Evolutionary conservation across 2,797 vertebrate species (phyloP).

Genomic region (Podarcis lilfordi): DNA sequence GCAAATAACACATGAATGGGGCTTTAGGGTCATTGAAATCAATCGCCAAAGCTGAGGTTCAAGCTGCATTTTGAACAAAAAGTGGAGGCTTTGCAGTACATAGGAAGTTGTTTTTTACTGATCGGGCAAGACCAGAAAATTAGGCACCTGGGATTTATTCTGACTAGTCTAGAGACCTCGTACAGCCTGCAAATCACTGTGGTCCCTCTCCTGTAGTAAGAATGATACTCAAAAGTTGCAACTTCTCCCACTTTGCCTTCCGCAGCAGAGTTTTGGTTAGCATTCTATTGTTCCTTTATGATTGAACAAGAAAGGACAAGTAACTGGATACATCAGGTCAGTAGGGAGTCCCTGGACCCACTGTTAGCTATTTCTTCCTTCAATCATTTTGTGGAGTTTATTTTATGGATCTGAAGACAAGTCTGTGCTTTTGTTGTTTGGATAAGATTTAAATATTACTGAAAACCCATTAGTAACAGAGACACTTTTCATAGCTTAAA

Average conservation of each 20-base stretch:
- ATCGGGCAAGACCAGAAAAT: no score
- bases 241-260: background rate
- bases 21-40: no score
- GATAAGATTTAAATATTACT: constrained; percentile 64
- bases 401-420: constrained; percentile 37
- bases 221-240: background rate
- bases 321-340: constrained; percentile 3
- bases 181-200: background rate
- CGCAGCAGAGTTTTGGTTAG: background rate
- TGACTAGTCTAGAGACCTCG: no score
- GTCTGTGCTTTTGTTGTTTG: constrained; percentile 40
- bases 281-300: constrained; percentile 38
- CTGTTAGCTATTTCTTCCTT: constrained; percentile 30
- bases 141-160: no score
- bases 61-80: no score
- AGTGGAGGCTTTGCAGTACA: no score
- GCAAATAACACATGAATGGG: no score
- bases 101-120: no score
- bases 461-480: constrained; percentile 63
- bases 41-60: no score
- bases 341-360: background rate
- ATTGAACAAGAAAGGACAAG: constrained; percentile 17
- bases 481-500: constrained; percentile 35
- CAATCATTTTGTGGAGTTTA: constrained; percentile 7
- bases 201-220: background rate